Conservation (phyloP, 2,888 invertebrate genomes). For the Eristalis intricaria region DNA sequence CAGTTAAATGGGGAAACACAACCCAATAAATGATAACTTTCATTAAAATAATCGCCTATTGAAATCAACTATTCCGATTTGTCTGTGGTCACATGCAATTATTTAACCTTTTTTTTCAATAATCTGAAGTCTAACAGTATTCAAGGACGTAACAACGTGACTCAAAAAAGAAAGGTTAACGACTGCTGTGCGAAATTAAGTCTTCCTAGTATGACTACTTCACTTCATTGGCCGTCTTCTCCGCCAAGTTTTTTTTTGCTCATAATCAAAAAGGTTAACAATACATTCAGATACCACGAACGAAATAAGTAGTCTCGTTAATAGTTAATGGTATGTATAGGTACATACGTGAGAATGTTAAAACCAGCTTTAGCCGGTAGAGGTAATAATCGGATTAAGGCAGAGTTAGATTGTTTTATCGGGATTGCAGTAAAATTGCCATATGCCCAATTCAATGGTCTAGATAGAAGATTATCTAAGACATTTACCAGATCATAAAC, state of each 20-base stretch:
- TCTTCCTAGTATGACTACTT: slow-evolving; percentile 27
- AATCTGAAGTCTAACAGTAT: slow-evolving; percentile 19
- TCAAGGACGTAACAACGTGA: slow-evolving; percentile 53
- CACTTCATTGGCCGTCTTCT: slow-evolving; percentile 31
- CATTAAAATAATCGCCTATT: slow-evolving; percentile 8
- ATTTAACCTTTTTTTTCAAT: slow-evolving; percentile 26
- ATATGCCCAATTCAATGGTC: background rate
- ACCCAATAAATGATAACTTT: background rate
- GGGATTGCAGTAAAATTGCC: background rate
- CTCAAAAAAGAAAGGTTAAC: slow-evolving; percentile 24
- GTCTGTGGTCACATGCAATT: slow-evolving; percentile 19
- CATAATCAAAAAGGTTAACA: slow-evolving; percentile 47
- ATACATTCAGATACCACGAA: background rate
- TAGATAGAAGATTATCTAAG: background rate
- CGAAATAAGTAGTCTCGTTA: slow-evolving; percentile 23
- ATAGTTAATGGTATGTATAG: background rate
- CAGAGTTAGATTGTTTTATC: slow-evolving; percentile 10
- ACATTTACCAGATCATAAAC: background rate
- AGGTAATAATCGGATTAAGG: slow-evolving; percentile 23
- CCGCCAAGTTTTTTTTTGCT: slow-evolving; percentile 41
- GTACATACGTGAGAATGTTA: background rate
- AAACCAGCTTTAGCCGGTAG: slow-evolving; percentile 38
- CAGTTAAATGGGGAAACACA: background rate
- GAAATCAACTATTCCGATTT: slow-evolving; percentile 7
- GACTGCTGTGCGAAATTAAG: slow-evolving; percentile 12